Evolutionary conservation across 2,797 vertebrate species (phyloP).

Genomic region (Hypotaenidia okinawae): DNA sequence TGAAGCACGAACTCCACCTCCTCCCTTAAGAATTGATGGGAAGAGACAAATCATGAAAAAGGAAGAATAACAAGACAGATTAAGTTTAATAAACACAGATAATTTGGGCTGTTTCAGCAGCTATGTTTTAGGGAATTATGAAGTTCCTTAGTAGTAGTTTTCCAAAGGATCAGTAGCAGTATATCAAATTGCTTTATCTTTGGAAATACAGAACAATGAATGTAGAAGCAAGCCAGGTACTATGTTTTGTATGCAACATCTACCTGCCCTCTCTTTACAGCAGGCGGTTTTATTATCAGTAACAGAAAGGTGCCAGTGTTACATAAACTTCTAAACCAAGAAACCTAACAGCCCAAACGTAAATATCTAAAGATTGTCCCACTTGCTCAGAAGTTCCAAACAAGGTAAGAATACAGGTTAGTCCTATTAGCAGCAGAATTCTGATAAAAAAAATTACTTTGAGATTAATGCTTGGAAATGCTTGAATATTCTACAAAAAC

Average conservation of each 20-base stretch:
- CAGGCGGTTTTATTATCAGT: neutral
- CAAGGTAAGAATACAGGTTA: neutral
- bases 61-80: neutral
- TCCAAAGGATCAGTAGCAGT: neutral
- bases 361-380: neutral
- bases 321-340: neutral
- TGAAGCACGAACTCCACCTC: neutral
- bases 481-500: neutral
- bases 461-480: neutral
- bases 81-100: neutral
- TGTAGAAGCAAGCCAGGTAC: neutral
- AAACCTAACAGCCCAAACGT: neutral
- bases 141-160: neutral
- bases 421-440: neutral
- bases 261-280: neutral
- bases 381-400: neutral
- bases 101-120: neutral
- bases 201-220: neutral
- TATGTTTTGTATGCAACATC: neutral
- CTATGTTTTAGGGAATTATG: neutral
- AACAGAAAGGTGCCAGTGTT: neutral
- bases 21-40: neutral
- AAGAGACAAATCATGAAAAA: neutral
- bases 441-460: neutral
- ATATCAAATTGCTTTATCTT: neutral